Percentiles rank a stretch among this genome's conserved stretches.
phyloP scores from a whole-genome alignment of 1,140 invertebrate genomes.

The Drosophila melanogaster region DNA sequence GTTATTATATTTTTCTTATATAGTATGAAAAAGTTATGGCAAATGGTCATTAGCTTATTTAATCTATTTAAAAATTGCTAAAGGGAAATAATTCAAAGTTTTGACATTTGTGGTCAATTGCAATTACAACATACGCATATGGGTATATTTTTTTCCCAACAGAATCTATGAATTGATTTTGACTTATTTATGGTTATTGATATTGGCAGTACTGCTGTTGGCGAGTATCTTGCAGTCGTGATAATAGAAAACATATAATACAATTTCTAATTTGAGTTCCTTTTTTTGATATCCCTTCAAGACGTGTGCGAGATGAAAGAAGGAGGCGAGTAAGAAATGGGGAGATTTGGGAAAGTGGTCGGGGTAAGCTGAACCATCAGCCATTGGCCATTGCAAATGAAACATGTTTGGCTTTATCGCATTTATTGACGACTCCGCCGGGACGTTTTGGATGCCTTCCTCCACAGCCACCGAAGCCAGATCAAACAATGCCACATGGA shows the following conservation, averaged over 20 bases:
- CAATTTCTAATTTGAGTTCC: constrained; percentile 36
- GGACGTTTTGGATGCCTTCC: constrained; percentile 67
- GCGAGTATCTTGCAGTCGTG: constrained; percentile 35
- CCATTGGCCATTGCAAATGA: constrained; percentile 74
- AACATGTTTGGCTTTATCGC: constrained; percentile 82
- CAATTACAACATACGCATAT: background rate
- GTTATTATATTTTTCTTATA: too few relatives aligned
- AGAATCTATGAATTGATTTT: background rate
- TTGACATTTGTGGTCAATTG: background rate
- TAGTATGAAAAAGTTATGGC: too few relatives aligned
- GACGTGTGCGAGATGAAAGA: constrained; percentile 53
- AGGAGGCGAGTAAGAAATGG: constrained; percentile 8
- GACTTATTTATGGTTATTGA: constrained; percentile 21
- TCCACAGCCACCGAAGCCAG: constrained; percentile 48
- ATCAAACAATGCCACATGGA: constrained; percentile 73
- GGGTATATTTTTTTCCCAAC: too few relatives aligned
- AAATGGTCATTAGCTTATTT: background rate
- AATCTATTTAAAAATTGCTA: too few relatives aligned
- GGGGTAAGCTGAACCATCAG: constrained; percentile 35
- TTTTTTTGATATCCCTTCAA: constrained; percentile 36
- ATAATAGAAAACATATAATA: constrained; percentile 30
- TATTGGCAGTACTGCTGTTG: constrained; percentile 17
- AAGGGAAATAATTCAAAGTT: too few relatives aligned
- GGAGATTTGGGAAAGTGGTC: background rate
- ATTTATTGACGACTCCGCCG: constrained; percentile 80